Conservation (phyloP, 2,113 vertebrate species). For the Coptodon rendalli region DNA sequence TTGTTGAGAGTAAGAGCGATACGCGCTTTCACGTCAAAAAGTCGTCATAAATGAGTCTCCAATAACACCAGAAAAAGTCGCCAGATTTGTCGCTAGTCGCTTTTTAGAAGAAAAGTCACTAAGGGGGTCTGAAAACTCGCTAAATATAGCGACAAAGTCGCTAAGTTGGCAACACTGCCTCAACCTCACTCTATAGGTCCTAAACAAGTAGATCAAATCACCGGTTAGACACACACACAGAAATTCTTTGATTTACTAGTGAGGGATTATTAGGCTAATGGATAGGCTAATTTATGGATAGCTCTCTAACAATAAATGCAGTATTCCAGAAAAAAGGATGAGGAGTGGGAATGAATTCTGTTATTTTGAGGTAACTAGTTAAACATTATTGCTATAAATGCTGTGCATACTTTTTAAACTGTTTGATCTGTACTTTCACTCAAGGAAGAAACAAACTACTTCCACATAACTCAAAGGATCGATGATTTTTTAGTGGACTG, state of each 20-base stretch:
- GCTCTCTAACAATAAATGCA: neutral
- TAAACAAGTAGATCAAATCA: neutral
- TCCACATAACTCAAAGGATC: neutral
- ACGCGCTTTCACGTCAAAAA: neutral
- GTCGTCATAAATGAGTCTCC: neutral
- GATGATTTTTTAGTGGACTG: slow-evolving; percentile 11
- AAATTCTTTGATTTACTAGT: neutral
- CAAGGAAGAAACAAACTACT: neutral
- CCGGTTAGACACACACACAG: neutral
- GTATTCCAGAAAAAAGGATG: neutral
- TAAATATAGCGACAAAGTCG: neutral
- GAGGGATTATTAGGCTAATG: neutral
- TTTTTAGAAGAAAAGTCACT: neutral
- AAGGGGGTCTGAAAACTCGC: neutral
- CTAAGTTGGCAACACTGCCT: neutral
- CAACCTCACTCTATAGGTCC: neutral
- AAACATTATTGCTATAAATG: neutral
- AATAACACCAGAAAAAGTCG: neutral
- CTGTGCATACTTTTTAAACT: neutral
- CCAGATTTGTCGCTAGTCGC: neutral
- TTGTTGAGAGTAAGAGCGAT: too few species aligned
- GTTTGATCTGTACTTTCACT: neutral
- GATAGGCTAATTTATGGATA: neutral
- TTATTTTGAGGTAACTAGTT: neutral
- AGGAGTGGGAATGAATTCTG: neutral